Conservation (phyloP, 2,888 invertebrate genomes). For the Mythimna lalbum region DNA sequence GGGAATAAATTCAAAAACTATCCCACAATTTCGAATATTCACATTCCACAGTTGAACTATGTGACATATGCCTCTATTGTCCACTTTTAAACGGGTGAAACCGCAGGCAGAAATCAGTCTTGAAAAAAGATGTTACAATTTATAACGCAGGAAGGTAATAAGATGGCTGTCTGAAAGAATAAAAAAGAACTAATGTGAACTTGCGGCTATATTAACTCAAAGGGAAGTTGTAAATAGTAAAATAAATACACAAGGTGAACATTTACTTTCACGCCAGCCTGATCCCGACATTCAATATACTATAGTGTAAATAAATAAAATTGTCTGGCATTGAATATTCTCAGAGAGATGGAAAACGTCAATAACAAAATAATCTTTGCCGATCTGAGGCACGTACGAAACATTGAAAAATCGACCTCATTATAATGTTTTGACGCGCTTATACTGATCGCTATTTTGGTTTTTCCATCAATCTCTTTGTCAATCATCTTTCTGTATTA, state of each 20-base stretch:
- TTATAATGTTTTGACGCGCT: conserved; percentile 35
- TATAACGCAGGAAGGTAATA: conserved; percentile 14
- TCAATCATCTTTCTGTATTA: conserved; percentile 1
- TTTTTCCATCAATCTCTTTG: conserved; percentile 8
- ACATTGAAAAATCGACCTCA: conserved; percentile 48
- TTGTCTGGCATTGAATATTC: conserved; percentile 53
- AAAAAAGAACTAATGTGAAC: conserved; percentile 30
- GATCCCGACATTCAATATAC: conserved; percentile 56
- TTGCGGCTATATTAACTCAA: conserved; percentile 39
- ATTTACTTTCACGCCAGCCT: conserved; percentile 45
- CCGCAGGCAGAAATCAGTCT: neutral
- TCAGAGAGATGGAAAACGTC: conserved; percentile 40
- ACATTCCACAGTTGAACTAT: no score
- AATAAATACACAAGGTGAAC: conserved; percentile 58
- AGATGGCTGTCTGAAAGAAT: conserved; percentile 19
- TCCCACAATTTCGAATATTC: no score
- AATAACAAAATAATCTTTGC: conserved; percentile 52
- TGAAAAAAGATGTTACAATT: conserved; percentile 34
- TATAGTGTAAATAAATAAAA: conserved; percentile 59
- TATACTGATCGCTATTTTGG: conserved; percentile 7
- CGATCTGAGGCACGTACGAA: conserved; percentile 52
- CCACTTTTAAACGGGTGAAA: no score
- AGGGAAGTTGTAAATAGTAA: conserved; percentile 62
- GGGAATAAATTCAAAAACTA: no score
- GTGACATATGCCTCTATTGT: no score